These are phyloP conservation scores for Probaryconus sp. DNA, from an alignment of 1,140 invertebrate species.

Conservation along the genomic window DNA sequence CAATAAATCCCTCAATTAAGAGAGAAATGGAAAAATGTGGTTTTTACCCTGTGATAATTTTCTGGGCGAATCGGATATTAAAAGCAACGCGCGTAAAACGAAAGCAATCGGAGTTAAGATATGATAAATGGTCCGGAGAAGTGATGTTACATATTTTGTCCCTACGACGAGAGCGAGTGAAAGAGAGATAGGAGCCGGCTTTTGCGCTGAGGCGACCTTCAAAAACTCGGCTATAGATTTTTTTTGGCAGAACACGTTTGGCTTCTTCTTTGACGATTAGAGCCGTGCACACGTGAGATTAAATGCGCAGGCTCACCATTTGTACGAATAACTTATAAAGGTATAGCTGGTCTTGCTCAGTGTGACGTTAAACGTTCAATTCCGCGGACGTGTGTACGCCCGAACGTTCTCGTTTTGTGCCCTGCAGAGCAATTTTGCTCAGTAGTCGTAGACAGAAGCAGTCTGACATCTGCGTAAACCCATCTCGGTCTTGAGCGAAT, in stretches of 20 bases:
- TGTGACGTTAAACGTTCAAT: conserved; percentile 72
- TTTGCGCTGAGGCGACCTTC: conserved; percentile 37
- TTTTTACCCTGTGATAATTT: no score
- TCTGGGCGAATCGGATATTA: no score
- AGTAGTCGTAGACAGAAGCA: not conserved
- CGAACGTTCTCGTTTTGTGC: conserved; percentile 18
- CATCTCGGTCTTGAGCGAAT: no score
- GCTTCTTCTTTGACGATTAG: conserved; percentile 46
- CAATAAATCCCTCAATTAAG: no score
- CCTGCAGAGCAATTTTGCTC: not conserved
- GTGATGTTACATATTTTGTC: no score
- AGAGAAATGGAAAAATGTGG: no score
- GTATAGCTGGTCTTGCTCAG: conserved; percentile 67
- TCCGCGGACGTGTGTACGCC: conserved; percentile 64
- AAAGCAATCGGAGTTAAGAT: no score
- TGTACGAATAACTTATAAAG: conserved; percentile 58
- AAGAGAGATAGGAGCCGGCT: conserved; percentile 1
- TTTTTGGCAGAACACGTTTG: conserved; percentile 65
- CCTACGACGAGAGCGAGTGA: not conserved
- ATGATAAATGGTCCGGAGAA: no score
- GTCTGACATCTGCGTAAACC: conserved; percentile 4
- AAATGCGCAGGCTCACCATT: conserved; percentile 67
- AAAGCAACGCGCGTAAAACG: no score
- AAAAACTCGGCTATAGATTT: conserved; percentile 61
- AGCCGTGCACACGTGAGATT: conserved; percentile 54